Base-by-base conservation (phyloP, 2,888 invertebrate genomes). In the Synanthedon vespiformis region DNA sequence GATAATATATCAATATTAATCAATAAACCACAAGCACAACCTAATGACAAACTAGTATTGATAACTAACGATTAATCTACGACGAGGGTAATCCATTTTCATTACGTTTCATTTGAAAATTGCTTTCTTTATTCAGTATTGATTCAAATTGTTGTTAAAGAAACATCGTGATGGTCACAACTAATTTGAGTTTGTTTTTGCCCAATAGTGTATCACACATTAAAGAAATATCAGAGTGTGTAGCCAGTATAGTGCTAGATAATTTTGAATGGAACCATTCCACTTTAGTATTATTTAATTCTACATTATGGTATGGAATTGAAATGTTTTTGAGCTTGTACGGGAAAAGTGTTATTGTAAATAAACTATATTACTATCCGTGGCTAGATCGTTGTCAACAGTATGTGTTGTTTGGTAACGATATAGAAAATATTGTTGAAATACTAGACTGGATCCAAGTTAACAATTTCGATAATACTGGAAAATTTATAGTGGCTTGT, bases 401-500 rank as follows among this genome's bases (percentile, higher is more conserved):
- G 54, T 75, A 65, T 53, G 69, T 83, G 5, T 34, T 83, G 47
- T 79, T 83, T 54, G 74, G 68, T 14, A 58, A 57, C 27, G 67
- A 68, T 52, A 40, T 74, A 11, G 53, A 53, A n/a, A 60, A 71
- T 41, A 63, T 83, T 14, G 57, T 56, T 50, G 47, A 59, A 12
- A 63, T 72, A 54, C 56, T 85, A 12, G 53, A 64, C 18, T 70
- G 70, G 65, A 67, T 79, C 64, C 58, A 58, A 18, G 53, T 55
- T 6, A 62, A 68, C 51, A 54, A 68, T 53, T 76, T 77, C 51
- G 74, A 78, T 55, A 83, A 77, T 53, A 77, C 74, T 1, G 80
- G 80, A 0, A 74, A 70, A 55, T 77, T 67, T 55, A 69, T 84
- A n/a, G 61, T 82, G 10, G 57, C 79, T 50, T 84, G 85, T 54